Base-by-base conservation (phyloP, 1,140 invertebrate genomes). In the Drosophila bipectinata region DNA sequence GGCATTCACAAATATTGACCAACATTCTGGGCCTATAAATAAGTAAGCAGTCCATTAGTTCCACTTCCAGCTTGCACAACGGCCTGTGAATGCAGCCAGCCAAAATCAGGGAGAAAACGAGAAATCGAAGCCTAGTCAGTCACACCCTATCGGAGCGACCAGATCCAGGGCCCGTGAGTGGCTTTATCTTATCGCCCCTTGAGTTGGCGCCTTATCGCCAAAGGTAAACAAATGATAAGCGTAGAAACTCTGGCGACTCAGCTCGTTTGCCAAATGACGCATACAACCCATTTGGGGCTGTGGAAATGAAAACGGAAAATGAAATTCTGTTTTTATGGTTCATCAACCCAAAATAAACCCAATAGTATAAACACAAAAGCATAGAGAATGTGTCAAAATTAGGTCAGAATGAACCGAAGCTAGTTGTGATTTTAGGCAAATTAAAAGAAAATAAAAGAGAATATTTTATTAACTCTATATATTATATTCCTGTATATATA, bases 11-110 rank as follows among this genome's bases (percentile, higher is more conserved):
- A 75, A 75, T 75, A 75, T 75, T 75, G 72, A 75, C 72, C 72
- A 75, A 75, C 72, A 74, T 75, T 75, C 71, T 44, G 72, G 48
- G 72, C 47, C 71, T 71, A 75, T 75, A 75, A 75, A 75, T 75
- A 75, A 74, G 71, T 75, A 75, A 75, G 62, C 72, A 75, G 72
- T 75, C 60, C 72, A 75, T 75, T 75, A 75, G 72, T 57, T 66
- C 51, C 69, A 69, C 34, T 5, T 28, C 53, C 71, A 56, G 72
- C 72, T 74, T 74, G 72, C 72, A 74, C 72, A 74, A 74, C 72
- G 64, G 12, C 59, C 28, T 8, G 39, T 56, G 30, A 51, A 26
- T 73, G 52, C 59, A 73, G 49, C 68, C 10, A 10, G 34, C 10
- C 10, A 44, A 44, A 72, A 72, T 48, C 59, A 58, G 21, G 21